Percentiles rank a stretch among this genome's conserved stretches.
These are phyloP conservation scores for Mythimna impura DNA, from an alignment of 2,888 invertebrate species.

Conservation along the genomic window DNA sequence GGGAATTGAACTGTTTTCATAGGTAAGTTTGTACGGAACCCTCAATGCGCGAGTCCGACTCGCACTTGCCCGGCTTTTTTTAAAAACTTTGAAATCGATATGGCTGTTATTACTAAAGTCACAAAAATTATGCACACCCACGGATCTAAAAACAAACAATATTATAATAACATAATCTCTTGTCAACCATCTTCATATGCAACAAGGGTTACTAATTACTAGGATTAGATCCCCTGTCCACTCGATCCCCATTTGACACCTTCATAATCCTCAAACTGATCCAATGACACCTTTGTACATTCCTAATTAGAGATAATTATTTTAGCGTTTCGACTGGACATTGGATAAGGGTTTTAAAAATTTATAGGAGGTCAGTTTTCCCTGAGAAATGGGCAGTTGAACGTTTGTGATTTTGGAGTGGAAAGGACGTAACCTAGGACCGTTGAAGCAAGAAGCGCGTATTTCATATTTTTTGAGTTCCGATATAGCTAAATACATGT, in stretches of 20 bases:
- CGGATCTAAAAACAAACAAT: slow-evolving; percentile 23
- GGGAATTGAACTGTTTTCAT: too few species aligned
- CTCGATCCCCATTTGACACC: slow-evolving; percentile 73
- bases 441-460: too few species aligned
- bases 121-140: slow-evolving; percentile 30
- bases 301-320: slow-evolving; percentile 62
- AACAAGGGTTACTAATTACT: slow-evolving; percentile 43
- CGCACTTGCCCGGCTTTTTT: too few species aligned
- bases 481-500: too few species aligned
- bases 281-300: slow-evolving; percentile 68
- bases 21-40: too few species aligned
- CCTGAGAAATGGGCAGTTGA: background rate
- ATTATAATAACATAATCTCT: slow-evolving; percentile 9
- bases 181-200: slow-evolving; percentile 1
- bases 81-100: too few species aligned
- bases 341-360: slow-evolving; percentile 36
- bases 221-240: slow-evolving; percentile 57
- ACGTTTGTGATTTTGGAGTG: too few species aligned
- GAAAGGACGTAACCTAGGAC: too few species aligned
- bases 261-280: slow-evolving; percentile 62
- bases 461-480: too few species aligned
- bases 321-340: slow-evolving; percentile 48
- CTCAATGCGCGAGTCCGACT: too few species aligned
- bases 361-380: slow-evolving; percentile 19
- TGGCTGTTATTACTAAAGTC: background rate